Percentiles rank a stretch among this genome's conserved stretches.
phyloP scores from a whole-genome alignment of 1,140 invertebrate species.

The Drepana arcuata region DNA sequence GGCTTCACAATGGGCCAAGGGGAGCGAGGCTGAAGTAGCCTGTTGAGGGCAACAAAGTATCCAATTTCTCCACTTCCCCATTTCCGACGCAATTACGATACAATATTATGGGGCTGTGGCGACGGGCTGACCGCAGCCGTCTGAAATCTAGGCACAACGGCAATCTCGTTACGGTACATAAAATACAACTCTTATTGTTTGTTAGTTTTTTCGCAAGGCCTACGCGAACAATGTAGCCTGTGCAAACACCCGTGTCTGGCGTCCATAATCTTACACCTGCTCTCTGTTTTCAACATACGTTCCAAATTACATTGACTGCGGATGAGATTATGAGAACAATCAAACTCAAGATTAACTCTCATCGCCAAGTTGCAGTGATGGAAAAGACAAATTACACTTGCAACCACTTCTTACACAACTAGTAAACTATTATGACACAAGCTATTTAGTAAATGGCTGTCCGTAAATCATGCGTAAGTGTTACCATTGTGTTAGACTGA shows the following conservation, averaged over 20 bases:
- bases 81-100: conserved; percentile 64
- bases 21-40: conserved; percentile 17
- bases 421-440: no score
- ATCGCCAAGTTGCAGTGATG: no score
- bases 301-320: no score
- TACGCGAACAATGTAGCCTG: conserved; percentile 10
- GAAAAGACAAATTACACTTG: no score
- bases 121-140: conserved; percentile 41
- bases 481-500: conserved; percentile 8
- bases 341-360: no score
- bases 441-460: no score
- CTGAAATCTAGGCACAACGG: conserved; percentile 44
- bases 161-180: conserved; percentile 54
- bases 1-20: conserved; percentile 42
- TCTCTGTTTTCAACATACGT: no score
- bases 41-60: conserved; percentile 60
- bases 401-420: no score
- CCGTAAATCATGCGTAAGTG: conserved; percentile 3
- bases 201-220: conserved; percentile 28
- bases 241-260: not conserved
- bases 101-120: conserved; percentile 30
- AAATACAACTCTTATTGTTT: conserved; percentile 43
- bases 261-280: no score
- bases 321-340: no score
- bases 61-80: conserved; percentile 64